Percentiles rank a stretch among this genome's conserved stretches.
Evolutionary conservation across 2,797 vertebrate species (phyloP).

Genomic region (Diplodus sargus): DNA sequence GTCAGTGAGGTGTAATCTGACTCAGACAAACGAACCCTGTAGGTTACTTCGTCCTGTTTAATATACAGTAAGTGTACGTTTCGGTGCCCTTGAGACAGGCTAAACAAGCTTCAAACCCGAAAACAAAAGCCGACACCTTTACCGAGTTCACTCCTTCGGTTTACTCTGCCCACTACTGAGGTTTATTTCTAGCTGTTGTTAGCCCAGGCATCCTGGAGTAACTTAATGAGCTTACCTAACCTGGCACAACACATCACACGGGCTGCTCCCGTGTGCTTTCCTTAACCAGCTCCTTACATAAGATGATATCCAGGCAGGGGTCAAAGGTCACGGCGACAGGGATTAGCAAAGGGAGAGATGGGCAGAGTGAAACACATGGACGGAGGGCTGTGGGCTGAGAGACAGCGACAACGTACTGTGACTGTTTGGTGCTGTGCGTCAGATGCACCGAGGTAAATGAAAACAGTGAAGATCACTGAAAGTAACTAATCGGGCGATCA

Average conservation of each 20-base stretch:
- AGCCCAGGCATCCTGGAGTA: constrained; percentile 46
- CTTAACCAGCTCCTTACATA: constrained; percentile 67
- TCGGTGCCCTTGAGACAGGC: neutral
- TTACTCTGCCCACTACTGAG: constrained; percentile 10
- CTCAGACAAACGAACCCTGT: neutral
- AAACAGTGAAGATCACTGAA: neutral
- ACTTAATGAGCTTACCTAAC: constrained; percentile 76
- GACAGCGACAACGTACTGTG: constrained; percentile 1
- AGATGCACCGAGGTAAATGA: neutral
- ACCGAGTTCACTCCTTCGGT: neutral
- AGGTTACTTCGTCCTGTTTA: constrained; percentile 1
- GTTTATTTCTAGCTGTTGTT: constrained; percentile 49
- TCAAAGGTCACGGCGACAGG: constrained; percentile 57
- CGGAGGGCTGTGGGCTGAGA: constrained; percentile 6
- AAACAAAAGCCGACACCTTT: neutral
- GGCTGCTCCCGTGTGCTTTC: constrained; percentile 49
- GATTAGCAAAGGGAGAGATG: constrained; percentile 61
- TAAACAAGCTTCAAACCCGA: neutral
- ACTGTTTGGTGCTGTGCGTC: neutral
- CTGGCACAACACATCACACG: constrained; percentile 21
- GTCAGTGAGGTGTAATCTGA: constrained; percentile 7
- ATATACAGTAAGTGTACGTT: neutral
- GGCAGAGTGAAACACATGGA: constrained; percentile 19
- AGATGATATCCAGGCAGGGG: constrained; percentile 52
- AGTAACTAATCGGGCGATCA: neutral